Evolutionary conservation across 2,888 invertebrate genomes (phyloP).

Genomic region (Phengaris arion): DNA sequence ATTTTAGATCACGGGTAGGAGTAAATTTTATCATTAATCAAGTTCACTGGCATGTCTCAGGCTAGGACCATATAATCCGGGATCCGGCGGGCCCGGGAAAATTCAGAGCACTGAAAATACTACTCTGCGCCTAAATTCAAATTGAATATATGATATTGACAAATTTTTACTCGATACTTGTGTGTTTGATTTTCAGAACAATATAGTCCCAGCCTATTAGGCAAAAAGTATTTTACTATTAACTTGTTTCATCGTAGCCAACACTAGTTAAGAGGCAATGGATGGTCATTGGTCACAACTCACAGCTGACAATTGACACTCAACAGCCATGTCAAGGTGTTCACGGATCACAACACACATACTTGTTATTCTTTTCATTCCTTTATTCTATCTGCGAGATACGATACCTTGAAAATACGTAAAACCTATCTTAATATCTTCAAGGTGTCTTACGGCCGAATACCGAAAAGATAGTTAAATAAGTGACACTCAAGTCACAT

Average conservation of each 20-base stretch:
- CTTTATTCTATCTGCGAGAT: neutral
- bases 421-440: neutral
- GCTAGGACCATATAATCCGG: too few species aligned
- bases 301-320: neutral
- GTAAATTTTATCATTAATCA: too few species aligned
- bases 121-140: too few species aligned
- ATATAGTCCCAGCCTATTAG: neutral
- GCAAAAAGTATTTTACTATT: neutral
- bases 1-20: too few species aligned
- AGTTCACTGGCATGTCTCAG: too few species aligned
- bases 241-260: neutral
- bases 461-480: too few species aligned
- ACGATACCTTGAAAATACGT: neutral
- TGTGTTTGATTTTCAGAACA: too few species aligned
- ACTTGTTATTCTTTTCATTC: slow-evolving; percentile 1
- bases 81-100: too few species aligned
- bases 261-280: neutral
- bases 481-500: too few species aligned
- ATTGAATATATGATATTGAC: too few species aligned
- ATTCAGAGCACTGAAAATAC: too few species aligned
- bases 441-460: neutral
- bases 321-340: slow-evolving; percentile 32
- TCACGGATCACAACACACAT: neutral
- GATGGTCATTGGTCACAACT: neutral
- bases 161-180: too few species aligned